Conservation (phyloP, 2,888 invertebrate genomes). For the Cylindroiulus punctatus region DNA sequence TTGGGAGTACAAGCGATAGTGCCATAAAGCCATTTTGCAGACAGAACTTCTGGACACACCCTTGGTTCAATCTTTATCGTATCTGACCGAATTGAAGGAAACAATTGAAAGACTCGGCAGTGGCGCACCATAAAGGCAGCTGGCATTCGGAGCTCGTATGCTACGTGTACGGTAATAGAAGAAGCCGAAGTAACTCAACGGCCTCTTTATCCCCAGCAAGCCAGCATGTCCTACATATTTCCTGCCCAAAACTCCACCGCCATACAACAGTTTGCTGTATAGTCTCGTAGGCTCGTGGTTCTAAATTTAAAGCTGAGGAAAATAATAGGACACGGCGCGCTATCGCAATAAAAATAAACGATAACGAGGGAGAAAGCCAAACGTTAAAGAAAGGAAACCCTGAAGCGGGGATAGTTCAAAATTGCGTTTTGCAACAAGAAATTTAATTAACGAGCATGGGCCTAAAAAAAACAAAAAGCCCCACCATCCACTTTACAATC, state of each 20-base stretch:
- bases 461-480: neutral
- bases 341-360: slow-evolving; percentile 18
- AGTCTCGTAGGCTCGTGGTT: neutral
- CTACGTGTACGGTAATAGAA: neutral
- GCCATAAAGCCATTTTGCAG: slow-evolving; percentile 2
- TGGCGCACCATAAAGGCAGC: slow-evolving; percentile 1
- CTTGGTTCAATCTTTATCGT: slow-evolving; percentile 5
- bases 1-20: too few relatives aligned
- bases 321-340: slow-evolving; percentile 18
- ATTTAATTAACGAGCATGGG: neutral
- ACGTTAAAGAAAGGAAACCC: neutral
- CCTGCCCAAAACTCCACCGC: slow-evolving; percentile 10
- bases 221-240: slow-evolving; percentile 18
- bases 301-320: slow-evolving; percentile 10
- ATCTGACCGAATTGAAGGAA: slow-evolving; percentile 11
- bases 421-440: neutral
- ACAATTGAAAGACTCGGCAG: slow-evolving; percentile 4
- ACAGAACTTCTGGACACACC: neutral
- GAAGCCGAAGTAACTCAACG: neutral
- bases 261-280: neutral
- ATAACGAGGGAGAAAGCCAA: slow-evolving; percentile 5
- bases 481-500: too few relatives aligned
- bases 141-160: neutral
- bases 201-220: neutral
- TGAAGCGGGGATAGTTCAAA: slow-evolving; percentile 18